These are phyloP conservation scores for Herpailurus yagouaroundi DNA, from an alignment of 2,113 vertebrate genomes.

Conservation along the genomic window DNA sequence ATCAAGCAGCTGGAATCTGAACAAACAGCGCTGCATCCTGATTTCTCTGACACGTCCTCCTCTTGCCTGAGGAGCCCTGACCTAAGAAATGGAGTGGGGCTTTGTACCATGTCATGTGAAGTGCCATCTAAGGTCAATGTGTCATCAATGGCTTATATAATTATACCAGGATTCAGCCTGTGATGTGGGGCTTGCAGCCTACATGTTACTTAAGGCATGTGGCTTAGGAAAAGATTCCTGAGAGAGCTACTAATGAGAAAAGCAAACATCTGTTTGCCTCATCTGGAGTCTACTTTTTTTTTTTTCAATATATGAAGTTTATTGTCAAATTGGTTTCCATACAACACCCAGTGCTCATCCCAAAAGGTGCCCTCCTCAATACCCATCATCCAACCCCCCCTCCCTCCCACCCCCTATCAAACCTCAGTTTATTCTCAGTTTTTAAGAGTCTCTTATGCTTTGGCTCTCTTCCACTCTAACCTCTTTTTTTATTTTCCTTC, in stretches of 20 bases:
- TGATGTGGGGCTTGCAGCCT: neutral
- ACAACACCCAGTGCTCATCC: too few species aligned
- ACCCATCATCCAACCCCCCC: too few species aligned
- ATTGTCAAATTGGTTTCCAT: too few species aligned
- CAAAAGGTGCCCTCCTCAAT: too few species aligned
- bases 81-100: accelerated
- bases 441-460: too few species aligned
- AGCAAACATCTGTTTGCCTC: neutral
- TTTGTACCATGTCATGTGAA: neutral
- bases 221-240: neutral
- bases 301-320: too few species aligned
- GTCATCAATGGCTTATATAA: neutral
- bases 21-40: neutral
- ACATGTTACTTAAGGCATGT: neutral
- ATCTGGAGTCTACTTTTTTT: neutral
- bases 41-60: neutral
- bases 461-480: too few species aligned
- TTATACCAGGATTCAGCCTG: neutral
- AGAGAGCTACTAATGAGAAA: neutral
- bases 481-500: too few species aligned
- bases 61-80: neutral
- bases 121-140: neutral
- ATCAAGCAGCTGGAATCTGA: neutral
- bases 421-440: too few species aligned
- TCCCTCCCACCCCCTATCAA: too few species aligned